phyloP scores from a whole-genome alignment of 2,797 vertebrate species.

The Crotalus adamanteus region DNA sequence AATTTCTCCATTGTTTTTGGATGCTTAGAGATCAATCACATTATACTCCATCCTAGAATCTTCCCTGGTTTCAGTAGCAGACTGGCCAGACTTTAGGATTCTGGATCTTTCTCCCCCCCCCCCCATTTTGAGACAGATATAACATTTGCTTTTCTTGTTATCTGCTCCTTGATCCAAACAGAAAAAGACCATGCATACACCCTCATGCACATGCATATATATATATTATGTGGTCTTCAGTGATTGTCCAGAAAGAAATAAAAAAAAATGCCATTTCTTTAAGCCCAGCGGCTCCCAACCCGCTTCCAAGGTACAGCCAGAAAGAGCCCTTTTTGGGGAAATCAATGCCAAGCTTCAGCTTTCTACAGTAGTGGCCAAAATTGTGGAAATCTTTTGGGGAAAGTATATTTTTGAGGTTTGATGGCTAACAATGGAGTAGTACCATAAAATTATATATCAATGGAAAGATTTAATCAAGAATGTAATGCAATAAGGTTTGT shows the following conservation, averaged over 20 bases:
- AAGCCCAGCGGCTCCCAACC: neutral
- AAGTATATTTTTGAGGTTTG: no score
- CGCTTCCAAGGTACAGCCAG: neutral
- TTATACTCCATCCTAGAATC: neutral
- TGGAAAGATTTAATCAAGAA: no score
- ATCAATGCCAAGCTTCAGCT: neutral
- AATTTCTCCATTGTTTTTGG: neutral
- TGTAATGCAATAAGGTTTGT: no score
- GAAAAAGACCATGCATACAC: neutral
- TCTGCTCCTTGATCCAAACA: neutral
- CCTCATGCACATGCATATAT: neutral
- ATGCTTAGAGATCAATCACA: neutral
- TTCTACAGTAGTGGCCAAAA: no score
- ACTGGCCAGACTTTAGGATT: neutral
- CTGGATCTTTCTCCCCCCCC: neutral
- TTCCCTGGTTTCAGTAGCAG: neutral
- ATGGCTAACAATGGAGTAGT: no score
- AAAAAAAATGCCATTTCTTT: neutral
- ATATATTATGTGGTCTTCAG: neutral
- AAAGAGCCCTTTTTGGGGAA: neutral
- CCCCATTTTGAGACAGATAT: neutral
- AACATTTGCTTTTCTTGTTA: neutral
- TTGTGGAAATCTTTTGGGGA: no score
- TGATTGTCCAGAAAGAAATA: neutral
- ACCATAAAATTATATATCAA: no score